Evolutionary conservation across 1,140 invertebrate species (phyloP).

Genomic region (Cyclina sinensis): DNA sequence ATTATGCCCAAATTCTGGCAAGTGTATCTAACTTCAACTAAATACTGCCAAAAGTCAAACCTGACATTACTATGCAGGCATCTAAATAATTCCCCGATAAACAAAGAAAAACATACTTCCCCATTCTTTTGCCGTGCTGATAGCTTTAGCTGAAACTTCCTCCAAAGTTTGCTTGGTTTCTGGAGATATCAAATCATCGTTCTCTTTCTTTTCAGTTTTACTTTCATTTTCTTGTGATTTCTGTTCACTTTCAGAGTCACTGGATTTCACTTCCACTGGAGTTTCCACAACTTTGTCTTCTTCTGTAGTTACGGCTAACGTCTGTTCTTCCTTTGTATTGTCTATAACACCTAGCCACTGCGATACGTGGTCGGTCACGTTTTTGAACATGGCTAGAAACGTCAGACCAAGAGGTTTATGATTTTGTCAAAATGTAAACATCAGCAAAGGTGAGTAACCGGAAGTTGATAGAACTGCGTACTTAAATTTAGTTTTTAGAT

Average conservation of each 20-base stretch:
- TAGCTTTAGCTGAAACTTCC: slow-evolving; percentile 94
- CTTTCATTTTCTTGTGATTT: slow-evolving; percentile 72
- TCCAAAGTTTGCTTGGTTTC: slow-evolving; percentile 83
- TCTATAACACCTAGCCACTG: slow-evolving; percentile 82
- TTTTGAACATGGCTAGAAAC: slow-evolving; percentile 81
- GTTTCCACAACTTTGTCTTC: slow-evolving; percentile 57
- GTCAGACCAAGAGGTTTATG: background rate
- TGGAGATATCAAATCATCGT: slow-evolving; percentile 57
- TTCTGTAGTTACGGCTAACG: slow-evolving; percentile 49
- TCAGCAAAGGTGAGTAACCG: slow-evolving; percentile 41
- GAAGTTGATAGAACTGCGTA: slow-evolving; percentile 63
- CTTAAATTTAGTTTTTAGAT: background rate
- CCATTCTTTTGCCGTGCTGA: slow-evolving; percentile 94
- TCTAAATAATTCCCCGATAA: too few relatives aligned
- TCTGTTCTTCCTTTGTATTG: slow-evolving; percentile 71
- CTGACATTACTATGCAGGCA: too few relatives aligned
- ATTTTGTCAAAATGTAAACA: slow-evolving; percentile 64
- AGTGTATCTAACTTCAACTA: too few relatives aligned
- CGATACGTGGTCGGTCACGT: slow-evolving; percentile 80
- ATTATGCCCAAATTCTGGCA: too few relatives aligned
- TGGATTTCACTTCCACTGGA: slow-evolving; percentile 43
- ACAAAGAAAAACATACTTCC: slow-evolving; percentile 89
- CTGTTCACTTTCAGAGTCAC: slow-evolving; percentile 66
- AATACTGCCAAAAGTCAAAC: too few relatives aligned
- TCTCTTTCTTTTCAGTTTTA: slow-evolving; percentile 61